Evolutionary conservation across 2,113 vertebrate genomes (phyloP), one percentile per base, ranked within the genome.

Genomic region (Notiomystis cincta): DNA sequence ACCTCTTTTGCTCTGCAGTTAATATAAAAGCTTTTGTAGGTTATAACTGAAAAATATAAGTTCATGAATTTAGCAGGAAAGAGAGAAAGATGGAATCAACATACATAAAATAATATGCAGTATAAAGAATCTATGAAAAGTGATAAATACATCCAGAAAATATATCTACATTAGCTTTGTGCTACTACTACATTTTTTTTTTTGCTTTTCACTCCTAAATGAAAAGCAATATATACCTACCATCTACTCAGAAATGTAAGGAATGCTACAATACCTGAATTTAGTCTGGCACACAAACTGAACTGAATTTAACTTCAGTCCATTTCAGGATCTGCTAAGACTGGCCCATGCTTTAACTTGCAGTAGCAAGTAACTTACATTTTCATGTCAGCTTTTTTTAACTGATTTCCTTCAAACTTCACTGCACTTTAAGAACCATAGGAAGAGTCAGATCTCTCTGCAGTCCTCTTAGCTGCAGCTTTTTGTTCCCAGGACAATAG

Each of bases 261-360:
- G 96, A 97, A 97, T 96, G 95, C 67, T 80, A 85, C 87, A 94
- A 57, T 56, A 95, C 90, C 79, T 95, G 95, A 92, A 85, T 66
- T 62, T 40, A 72, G 82, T 66, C 82, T 93, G 87, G 82, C 82
- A 80, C 73, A 70, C 42, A 44, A 53, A 82, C 70, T 84, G 58
- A 87, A 81, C 35, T 67, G 48, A 75, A n/a, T n/a, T n/a, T n/a
- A n/a, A 72, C 45, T 69, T 64, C 87, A 57, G 45, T 31, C 78
- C 53, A 4, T 28, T 85, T 71, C 16, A 82, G 91, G 66, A 84
- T 93, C 76, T 93, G 82, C 87, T 82, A 58, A 86, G 87, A 85
- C 90, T 88, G 67, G 75, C 54, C 31, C 82, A 13, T 54, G 77
- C 79, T 94, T 70, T 95, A 82, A 80, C 70, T 85, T 82, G 87